Percentiles rank a stretch among this genome's conserved stretches.
phyloP scores from a whole-genome alignment of 2,113 vertebrate species.

The Lipophrys pholis region DNA sequence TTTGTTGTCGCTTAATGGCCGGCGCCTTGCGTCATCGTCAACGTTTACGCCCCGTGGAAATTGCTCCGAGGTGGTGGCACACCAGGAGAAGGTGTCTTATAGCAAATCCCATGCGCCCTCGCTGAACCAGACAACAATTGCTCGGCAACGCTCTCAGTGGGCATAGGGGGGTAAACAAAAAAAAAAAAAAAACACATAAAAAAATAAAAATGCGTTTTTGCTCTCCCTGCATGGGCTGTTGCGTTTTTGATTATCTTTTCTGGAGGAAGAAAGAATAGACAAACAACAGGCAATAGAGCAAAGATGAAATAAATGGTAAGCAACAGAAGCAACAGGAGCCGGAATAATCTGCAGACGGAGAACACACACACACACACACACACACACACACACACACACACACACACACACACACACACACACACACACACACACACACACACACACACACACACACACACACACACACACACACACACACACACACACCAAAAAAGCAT shows the following conservation, averaged over 20 bases:
- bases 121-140: slow-evolving; percentile 74
- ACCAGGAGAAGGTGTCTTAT: slow-evolving; percentile 65
- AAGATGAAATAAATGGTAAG: slow-evolving; percentile 37
- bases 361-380: slow-evolving; percentile 10
- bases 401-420: too few relatives aligned
- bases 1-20: slow-evolving; percentile 66
- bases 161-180: slow-evolving; percentile 33
- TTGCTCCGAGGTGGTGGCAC: slow-evolving; percentile 63
- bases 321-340: slow-evolving; percentile 43
- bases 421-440: too few relatives aligned
- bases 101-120: slow-evolving; percentile 75
- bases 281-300: slow-evolving; percentile 28
- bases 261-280: slow-evolving; percentile 27
- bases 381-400: not conserved
- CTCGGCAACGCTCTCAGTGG: slow-evolving; percentile 74
- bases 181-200: slow-evolving; percentile 36
- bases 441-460: not conserved
- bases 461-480: not conserved
- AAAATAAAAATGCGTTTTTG: slow-evolving; percentile 46
- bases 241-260: slow-evolving; percentile 32
- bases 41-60: slow-evolving; percentile 65
- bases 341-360: slow-evolving; percentile 24
- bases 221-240: slow-evolving; percentile 34
- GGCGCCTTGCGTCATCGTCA: slow-evolving; percentile 71
- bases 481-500: too few relatives aligned